Evolutionary conservation across 2,113 vertebrate species (phyloP).

Genomic region (Corythornis madagascariensis): DNA sequence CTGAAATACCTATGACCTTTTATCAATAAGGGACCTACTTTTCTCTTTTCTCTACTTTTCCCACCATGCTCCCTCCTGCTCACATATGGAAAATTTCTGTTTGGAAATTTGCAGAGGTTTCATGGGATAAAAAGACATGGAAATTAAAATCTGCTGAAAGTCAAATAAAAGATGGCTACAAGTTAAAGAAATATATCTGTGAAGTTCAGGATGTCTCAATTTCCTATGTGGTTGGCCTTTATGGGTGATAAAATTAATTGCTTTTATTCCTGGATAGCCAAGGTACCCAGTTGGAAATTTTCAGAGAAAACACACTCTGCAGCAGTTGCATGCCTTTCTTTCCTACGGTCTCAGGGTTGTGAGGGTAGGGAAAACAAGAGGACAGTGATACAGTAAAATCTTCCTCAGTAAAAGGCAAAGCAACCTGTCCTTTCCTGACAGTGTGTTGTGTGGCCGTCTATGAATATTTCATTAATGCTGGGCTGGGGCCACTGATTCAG

Average conservation of each 20-base stretch:
- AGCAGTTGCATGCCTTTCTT: not conserved
- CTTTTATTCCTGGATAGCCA: not conserved
- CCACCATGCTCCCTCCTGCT: not conserved
- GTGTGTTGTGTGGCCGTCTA: constrained; percentile 5
- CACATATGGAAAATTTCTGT: not conserved
- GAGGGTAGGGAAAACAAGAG: not conserved
- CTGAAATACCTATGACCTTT: not conserved
- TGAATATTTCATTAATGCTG: constrained; percentile 69
- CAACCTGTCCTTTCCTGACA: constrained; percentile 46
- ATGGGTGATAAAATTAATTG: not conserved
- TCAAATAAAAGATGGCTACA: not conserved
- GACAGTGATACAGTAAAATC: not conserved
- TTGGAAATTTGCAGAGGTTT: not conserved
- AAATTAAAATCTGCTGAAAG: not conserved
- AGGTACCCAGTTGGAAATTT: not conserved
- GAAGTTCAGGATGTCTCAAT: not conserved
- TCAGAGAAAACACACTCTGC: not conserved
- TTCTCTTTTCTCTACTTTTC: not conserved
- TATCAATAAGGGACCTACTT: not conserved
- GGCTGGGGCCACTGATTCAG: constrained; percentile 59
- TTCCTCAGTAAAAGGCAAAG: not conserved
- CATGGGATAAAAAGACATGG: not conserved
- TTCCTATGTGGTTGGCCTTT: not conserved
- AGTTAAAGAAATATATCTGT: not conserved
- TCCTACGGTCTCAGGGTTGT: not conserved